Evolutionary conservation across 2,888 invertebrate genomes (phyloP), one percentile per base, ranked within the genome.

Genomic region (Aleiodes alternator): DNA sequence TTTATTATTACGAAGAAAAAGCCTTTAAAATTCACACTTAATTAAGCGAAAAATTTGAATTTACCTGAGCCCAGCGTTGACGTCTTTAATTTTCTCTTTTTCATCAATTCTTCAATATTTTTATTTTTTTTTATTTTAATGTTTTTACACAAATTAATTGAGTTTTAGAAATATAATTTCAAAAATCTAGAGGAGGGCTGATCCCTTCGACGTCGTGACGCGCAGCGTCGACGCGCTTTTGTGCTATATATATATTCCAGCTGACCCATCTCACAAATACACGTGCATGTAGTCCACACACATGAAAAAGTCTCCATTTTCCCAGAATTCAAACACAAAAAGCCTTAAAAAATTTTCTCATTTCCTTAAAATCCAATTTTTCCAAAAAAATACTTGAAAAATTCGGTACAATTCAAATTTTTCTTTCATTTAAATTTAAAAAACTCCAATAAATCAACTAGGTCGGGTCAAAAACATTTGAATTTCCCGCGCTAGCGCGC

Each of bases 211-310:
- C 64, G 64, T 70, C 43, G 29, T 48, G 31, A 75, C 56, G 75
- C 75, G 75, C 75, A 75, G 48, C 55, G 56, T 50, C 64, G 64
- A 43, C 64, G 64, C 64, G 64, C 23, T 31, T 59, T 43, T 61
- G 43, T 61, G n/a, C 9, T 8, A 14, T 43, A 34, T 23, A 23
- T 23, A 23, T 23, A 23, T 38, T 34, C n/a, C 64, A 64, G 43
- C 64, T 64, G 64, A 43, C 16, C 12, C 14, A 55, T n/a, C 11
- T 0, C 43, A 43, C 43, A 43, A 5, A 43, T 9, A 43, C 43
- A 43, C 9, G 7, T 1, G 9, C 43, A 23, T 23, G 38, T 38
- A 38, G 8, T 7, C 38, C 6, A 38, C 38, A 38, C 38, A 38
- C 23, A 3, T 8, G 3, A 38, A 8, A 38, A 38, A 38, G 1